A percentile compares a stretch with the other conserved stretches of the same genome.
These are phyloP conservation scores for Melitaea athalia DNA, from an alignment of 2,888 invertebrate genomes.

Conservation along the genomic window DNA sequence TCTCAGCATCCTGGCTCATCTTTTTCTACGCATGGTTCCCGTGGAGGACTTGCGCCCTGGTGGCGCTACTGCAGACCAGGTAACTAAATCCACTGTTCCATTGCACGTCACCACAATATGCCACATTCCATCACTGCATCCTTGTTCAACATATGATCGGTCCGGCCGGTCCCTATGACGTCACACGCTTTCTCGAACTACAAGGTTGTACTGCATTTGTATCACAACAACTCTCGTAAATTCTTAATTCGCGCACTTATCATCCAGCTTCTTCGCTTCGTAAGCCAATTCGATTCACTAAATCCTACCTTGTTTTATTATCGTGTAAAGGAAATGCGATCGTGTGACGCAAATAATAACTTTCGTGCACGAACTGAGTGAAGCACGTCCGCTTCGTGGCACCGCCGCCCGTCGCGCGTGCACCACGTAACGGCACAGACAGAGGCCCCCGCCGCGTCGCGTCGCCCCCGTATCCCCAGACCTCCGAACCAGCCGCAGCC, in stretches of 20 bases:
- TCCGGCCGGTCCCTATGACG: slow-evolving; percentile 75
- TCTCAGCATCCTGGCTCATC: slow-evolving; percentile 88
- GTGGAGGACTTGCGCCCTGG: slow-evolving; percentile 68
- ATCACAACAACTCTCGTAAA: slow-evolving; percentile 43
- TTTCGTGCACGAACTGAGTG: slow-evolving; percentile 82
- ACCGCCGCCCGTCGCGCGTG: slow-evolving; percentile 61
- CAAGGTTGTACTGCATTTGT: slow-evolving; percentile 61
- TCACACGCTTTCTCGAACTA: slow-evolving; percentile 77
- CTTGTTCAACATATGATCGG: slow-evolving; percentile 81
- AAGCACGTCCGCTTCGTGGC: slow-evolving; percentile 81
- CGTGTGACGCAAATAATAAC: slow-evolving; percentile 78
- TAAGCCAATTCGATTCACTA: slow-evolving; percentile 60
- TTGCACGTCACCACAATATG: slow-evolving; percentile 75
- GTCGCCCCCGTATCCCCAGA: slow-evolving; percentile 49
- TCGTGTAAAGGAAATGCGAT: slow-evolving; percentile 72
- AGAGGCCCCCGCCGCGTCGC: slow-evolving; percentile 57
- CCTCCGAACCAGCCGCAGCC: slow-evolving; percentile 56
- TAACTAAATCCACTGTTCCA: slow-evolving; percentile 68
- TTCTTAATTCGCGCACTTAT: slow-evolving; percentile 48
- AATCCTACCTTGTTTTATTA: slow-evolving; percentile 56
- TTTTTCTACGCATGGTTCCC: slow-evolving; percentile 86
- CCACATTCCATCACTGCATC: slow-evolving; percentile 82
- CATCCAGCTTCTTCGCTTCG: slow-evolving; percentile 49
- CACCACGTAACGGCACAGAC: slow-evolving; percentile 71
- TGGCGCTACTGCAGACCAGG: slow-evolving; percentile 64